Percentiles rank a stretch among this genome's conserved stretches.
Evolutionary conservation across 2,888 invertebrate genomes (phyloP).

Genomic region (Synanthedon myopaeformis): DNA sequence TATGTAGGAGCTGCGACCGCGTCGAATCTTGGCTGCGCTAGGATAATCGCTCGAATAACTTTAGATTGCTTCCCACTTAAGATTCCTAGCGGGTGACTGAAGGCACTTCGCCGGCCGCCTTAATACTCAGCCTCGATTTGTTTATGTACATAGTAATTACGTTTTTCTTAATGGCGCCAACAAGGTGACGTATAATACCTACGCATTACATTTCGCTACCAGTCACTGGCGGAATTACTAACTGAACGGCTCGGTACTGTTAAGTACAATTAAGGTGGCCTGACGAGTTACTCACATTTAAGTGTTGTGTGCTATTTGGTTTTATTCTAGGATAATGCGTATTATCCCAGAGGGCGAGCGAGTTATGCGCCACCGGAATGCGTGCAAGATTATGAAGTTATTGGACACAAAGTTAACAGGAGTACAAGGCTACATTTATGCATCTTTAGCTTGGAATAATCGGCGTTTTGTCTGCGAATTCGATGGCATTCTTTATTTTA

Average conservation of each 20-base stretch:
- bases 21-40: slow-evolving; percentile 24
- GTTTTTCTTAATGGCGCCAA: slow-evolving; percentile 35
- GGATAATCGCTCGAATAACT: slow-evolving; percentile 20
- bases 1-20: slow-evolving; percentile 2
- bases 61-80: slow-evolving; percentile 46
- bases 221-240: slow-evolving; percentile 12
- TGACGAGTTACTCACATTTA: not conserved
- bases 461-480: no score
- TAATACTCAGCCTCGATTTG: slow-evolving; percentile 37
- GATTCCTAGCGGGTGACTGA: slow-evolving; percentile 38
- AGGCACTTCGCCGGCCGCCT: slow-evolving; percentile 24
- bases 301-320: not conserved
- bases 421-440: no score
- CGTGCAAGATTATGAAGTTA: not conserved
- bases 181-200: slow-evolving; percentile 4
- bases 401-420: no score
- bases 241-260: not conserved
- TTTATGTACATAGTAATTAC: slow-evolving; percentile 38
- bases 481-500: no score
- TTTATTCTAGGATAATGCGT: not conserved
- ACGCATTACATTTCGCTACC: slow-evolving; percentile 5
- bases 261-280: not conserved
- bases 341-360: not conserved
- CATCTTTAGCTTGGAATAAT: no score
- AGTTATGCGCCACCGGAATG: not conserved